Evolutionary conservation across 2,113 vertebrate species (phyloP), one percentile per base, ranked within the genome.

Genomic region (Oreochromis niloticus): DNA sequence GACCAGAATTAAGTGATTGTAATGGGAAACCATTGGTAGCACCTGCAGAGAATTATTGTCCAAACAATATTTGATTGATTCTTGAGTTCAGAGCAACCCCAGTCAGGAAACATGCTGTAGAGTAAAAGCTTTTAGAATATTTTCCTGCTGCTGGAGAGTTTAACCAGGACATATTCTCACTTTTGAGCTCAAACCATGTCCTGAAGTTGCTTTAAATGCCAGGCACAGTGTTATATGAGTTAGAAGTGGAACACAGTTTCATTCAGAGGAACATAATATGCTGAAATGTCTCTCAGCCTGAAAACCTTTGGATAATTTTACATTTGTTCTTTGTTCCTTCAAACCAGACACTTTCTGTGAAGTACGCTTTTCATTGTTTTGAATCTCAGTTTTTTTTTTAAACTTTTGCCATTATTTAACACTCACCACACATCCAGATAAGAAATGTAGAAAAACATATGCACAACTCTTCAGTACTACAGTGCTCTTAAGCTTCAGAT

Each of bases 21-120:
- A 80, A 84, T 84, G 19, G 30, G 41, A 80, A 59, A 75, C 4
- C 22, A 66, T 52, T 55, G 30, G 24, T 24, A 52, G 41, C 52
- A 73, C 7, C 48, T 39, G 34, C 8, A 56, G 36, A 12, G 27
- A 27, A 43, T 73, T 61, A 50, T 14, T 88, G 46, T 39, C 14
- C 59, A 87, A 75, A 88, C 30, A 80, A 81, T 82, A 34, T 83
- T 88, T 59, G 78, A 83, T 75, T 81, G 43, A 61, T 81, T 87
- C n/a, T 54, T 22, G 12, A 54, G 80, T 90, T 89, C 9, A 63
- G 32, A 11, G 36, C 24, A 55, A 30, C 16, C 30, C 30, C 57
- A 55, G n/a, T 36, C 6, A 63, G 61, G 24, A 78, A 81, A 82
- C 55, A 68, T 10, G 11, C 9, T 27, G 24, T 9, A 81, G 43